Evolutionary conservation across 2,797 vertebrate species (phyloP).

Genomic region (Sebastes umbrosus): DNA sequence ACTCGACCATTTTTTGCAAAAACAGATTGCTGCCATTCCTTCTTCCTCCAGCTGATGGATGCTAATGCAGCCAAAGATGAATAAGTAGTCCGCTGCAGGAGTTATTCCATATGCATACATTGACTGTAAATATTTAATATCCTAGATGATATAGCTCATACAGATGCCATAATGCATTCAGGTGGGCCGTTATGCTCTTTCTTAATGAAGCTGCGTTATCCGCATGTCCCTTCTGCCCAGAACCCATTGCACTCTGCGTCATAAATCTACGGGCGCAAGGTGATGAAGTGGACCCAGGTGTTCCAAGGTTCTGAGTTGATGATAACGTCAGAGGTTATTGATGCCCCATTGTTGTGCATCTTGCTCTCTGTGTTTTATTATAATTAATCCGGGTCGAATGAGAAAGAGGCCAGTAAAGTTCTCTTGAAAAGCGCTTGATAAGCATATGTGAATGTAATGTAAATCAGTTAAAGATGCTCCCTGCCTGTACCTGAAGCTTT

Average conservation of each 20-base stretch:
- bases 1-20: background rate
- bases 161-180: constrained; percentile 57
- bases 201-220: constrained; percentile 76
- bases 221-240: constrained; percentile 53
- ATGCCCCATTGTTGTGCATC: constrained; percentile 67
- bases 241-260: constrained; percentile 40
- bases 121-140: constrained; percentile 72
- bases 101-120: constrained; percentile 51
- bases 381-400: constrained; percentile 53
- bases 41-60: constrained; percentile 10
- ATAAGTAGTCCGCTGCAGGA: constrained; percentile 9
- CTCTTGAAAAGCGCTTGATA: constrained; percentile 30
- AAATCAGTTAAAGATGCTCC: background rate
- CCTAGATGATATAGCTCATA: constrained; percentile 51
- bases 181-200: constrained; percentile 41
- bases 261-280: constrained; percentile 70
- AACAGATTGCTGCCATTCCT: constrained; percentile 4
- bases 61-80: constrained; percentile 27
- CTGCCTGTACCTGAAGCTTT: background rate
- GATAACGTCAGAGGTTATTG: constrained; percentile 76
- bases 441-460: constrained; percentile 2
- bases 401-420: constrained; percentile 46
- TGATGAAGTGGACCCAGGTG: constrained; percentile 84
- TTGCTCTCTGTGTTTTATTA: constrained; percentile 58
- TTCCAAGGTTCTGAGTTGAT: constrained; percentile 66